Conservation (phyloP, 2,888 invertebrate genomes). For the Eristalinus aeneus region DNA sequence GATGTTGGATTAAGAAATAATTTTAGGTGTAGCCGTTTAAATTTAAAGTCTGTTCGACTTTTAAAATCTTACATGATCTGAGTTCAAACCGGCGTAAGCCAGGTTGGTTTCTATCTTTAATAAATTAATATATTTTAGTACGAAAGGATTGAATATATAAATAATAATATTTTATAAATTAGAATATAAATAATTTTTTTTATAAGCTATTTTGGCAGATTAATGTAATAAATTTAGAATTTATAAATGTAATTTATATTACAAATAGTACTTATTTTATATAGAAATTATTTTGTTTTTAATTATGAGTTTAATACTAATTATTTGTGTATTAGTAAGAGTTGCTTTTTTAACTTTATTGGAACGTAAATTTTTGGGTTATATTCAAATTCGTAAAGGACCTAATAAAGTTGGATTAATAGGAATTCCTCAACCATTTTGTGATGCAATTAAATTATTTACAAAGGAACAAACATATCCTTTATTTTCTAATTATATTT, state of each 20-base stretch:
- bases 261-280: constrained; percentile 83
- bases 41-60: no score
- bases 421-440: no score
- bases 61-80: constrained; percentile 83
- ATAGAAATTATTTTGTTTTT: constrained; percentile 81
- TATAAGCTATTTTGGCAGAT: constrained; percentile 84
- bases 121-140: constrained; percentile 85
- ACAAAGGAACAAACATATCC: no score
- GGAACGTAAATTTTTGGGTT: constrained; percentile 87
- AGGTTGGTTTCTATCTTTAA: constrained; percentile 93
- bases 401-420: no score
- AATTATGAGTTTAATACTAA: constrained; percentile 82
- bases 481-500: no score
- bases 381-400: constrained; percentile 84
- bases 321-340: constrained; percentile 84
- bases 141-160: constrained; percentile 87
- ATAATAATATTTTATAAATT: constrained; percentile 74
- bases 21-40: no score
- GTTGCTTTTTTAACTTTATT: constrained; percentile 88
- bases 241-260: constrained; percentile 83
- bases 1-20: no score
- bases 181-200: constrained; percentile 75
- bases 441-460: no score
- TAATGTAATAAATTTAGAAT: constrained; percentile 87
- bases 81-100: constrained; percentile 93